phyloP scores from a whole-genome alignment of 1,140 invertebrate genomes.

The Ips nitidus region DNA sequence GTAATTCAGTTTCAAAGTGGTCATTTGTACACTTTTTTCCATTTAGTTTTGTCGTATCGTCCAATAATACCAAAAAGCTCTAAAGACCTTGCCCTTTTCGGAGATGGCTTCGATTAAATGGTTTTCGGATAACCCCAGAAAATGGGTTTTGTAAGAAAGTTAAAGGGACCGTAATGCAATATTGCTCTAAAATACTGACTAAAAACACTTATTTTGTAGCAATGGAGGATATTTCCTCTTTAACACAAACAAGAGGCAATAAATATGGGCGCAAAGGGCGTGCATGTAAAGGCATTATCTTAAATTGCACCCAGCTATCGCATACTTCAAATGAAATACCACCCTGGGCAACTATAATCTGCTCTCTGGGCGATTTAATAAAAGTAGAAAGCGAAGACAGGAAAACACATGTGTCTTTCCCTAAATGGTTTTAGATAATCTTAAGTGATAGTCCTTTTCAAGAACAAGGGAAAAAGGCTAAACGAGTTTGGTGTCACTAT shows the following conservation, averaged over 20 bases:
- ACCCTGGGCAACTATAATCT: no score
- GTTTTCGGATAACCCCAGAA: conserved; percentile 19
- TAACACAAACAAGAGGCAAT: no score
- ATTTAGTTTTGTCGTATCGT: conserved; percentile 9
- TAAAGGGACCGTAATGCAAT: conserved; percentile 12
- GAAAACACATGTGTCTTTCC: conserved; percentile 13
- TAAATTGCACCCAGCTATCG: no score
- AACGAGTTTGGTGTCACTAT: no score
- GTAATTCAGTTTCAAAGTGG: no score
- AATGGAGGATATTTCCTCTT: no score
- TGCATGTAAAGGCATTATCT: no score
- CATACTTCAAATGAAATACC: no score
- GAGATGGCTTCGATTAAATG: conserved; percentile 16
- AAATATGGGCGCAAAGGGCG: no score
- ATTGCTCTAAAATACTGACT: conserved; percentile 3
- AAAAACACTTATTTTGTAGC: no score
- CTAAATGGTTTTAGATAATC: conserved; percentile 20
- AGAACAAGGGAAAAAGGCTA: background rate
- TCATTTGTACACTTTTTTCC: conserved; percentile 17
- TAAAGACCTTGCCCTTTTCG: conserved; percentile 1
- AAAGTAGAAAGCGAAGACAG: background rate
- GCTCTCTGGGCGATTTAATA: background rate
- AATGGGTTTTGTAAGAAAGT: conserved; percentile 9
- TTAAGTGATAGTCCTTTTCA: conserved; percentile 10
- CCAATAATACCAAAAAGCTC: conserved; percentile 12